A percentile compares a stretch with the other conserved stretches of the same genome.
These are phyloP conservation scores for Nephotettix cincticeps DNA, from an alignment of 1,140 invertebrate species.

Conservation along the genomic window DNA sequence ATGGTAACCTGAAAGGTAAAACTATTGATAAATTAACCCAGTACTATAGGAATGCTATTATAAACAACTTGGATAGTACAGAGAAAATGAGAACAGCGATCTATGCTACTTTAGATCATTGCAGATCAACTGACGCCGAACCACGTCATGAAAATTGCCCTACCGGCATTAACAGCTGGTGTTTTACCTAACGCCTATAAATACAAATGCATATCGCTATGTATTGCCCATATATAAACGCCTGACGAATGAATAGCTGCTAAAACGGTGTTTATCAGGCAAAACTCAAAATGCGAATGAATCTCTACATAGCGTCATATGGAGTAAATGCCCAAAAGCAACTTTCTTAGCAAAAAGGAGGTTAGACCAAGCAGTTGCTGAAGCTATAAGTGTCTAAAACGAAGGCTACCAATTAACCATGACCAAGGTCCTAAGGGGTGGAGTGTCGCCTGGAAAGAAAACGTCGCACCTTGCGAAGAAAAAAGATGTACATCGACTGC, in stretches of 20 bases:
- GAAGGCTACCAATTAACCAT: neutral
- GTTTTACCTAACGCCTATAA: slow-evolving; percentile 25
- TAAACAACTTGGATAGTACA: slow-evolving; percentile 2
- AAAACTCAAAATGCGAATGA: slow-evolving; percentile 9
- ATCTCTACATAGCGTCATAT: neutral
- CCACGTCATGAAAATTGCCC: slow-evolving; percentile 33
- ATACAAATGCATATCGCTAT: neutral
- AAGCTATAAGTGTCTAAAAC: neutral
- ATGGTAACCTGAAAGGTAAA: slow-evolving; percentile 23
- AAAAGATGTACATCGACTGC: neutral
- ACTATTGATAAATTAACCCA: slow-evolving; percentile 21
- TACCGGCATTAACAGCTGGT: slow-evolving; percentile 31
- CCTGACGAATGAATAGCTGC: neutral
- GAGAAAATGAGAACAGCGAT: slow-evolving; percentile 30
- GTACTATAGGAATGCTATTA: slow-evolving; percentile 26
- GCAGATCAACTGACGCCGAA: slow-evolving; percentile 33
- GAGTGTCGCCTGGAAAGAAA: neutral
- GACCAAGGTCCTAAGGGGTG: neutral
- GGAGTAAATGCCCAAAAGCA: neutral
- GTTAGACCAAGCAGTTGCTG: neutral
- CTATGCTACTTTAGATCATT: slow-evolving; percentile 31
- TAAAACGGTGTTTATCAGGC: neutral
- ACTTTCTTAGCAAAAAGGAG: neutral
- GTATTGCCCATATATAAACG: neutral
- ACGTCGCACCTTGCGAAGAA: neutral